Evolutionary conservation across 2,113 vertebrate genomes (phyloP).

Genomic region (Platichthys stellatus): DNA sequence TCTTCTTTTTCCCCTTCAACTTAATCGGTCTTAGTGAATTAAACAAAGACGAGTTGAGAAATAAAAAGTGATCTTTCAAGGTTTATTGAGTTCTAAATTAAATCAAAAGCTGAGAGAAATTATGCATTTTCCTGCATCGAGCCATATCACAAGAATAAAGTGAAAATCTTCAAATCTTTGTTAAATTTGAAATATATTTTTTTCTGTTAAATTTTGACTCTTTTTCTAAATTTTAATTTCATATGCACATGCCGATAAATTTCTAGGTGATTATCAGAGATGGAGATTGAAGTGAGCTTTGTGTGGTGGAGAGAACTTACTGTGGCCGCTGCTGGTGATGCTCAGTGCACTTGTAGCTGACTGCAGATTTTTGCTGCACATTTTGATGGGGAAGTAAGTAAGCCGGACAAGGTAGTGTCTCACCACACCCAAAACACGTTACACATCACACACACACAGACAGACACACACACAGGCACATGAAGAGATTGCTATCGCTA

Average conservation of each 20-base stretch:
- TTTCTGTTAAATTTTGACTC: not conserved
- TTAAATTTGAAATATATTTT: not conserved
- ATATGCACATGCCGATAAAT: not conserved
- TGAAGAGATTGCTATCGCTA: not conserved
- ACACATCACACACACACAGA: slow-evolving; percentile 34
- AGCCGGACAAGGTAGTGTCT: not conserved
- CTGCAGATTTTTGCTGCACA: slow-evolving; percentile 38
- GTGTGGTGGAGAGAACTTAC: slow-evolving; percentile 55
- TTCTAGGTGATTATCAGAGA: not conserved
- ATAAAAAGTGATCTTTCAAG: too few relatives aligned
- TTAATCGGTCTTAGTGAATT: not conserved
- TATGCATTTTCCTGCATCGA: too few relatives aligned
- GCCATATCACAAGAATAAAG: not conserved
- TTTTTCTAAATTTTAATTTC: too few relatives aligned
- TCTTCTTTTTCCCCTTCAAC: not conserved
- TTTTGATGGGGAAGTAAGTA: slow-evolving; percentile 70
- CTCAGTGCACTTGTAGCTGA: slow-evolving; percentile 32
- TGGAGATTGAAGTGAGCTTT: not conserved
- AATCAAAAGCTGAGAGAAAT: not conserved
- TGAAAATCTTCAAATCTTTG: not conserved
- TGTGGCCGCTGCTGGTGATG: slow-evolving; percentile 53
- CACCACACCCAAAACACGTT: slow-evolving; percentile 57
- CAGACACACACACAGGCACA: slow-evolving; percentile 1
- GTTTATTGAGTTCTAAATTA: not conserved
- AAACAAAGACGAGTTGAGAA: too few relatives aligned